Conservation (phyloP, 2,113 vertebrate genomes). For the Saccopteryx leptura region DNA sequence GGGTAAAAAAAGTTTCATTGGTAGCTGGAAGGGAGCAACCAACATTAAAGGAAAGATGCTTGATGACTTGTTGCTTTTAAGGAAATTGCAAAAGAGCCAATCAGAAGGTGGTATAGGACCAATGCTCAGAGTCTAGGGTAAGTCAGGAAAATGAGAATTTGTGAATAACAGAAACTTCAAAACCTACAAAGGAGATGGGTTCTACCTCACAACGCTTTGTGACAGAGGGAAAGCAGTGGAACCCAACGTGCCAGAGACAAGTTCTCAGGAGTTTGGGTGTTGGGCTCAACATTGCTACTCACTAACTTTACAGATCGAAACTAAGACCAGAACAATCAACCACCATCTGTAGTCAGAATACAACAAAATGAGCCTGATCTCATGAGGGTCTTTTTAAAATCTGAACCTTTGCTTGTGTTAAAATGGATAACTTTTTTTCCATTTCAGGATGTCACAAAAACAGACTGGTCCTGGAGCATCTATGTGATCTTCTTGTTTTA, state of each 20-base stretch:
- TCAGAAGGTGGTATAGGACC: not conserved
- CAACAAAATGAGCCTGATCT: not conserved
- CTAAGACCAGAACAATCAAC: not conserved
- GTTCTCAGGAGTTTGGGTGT: not conserved
- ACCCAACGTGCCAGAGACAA: too few species aligned
- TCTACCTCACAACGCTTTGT: not conserved
- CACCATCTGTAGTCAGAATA: not conserved
- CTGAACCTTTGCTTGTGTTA: not conserved
- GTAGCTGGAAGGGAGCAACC: not conserved
- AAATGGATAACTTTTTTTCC: not conserved
- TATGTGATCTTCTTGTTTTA: not conserved
- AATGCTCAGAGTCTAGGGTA: not conserved
- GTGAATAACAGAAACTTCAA: not conserved
- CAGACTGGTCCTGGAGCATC: not conserved
- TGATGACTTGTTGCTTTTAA: not conserved
- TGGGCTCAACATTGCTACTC: not conserved
- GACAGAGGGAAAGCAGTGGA: not conserved
- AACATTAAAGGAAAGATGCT: not conserved
- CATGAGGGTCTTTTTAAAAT: not conserved
- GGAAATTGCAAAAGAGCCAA: not conserved
- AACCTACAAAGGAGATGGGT: not conserved
- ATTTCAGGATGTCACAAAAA: not conserved
- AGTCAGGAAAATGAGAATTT: not conserved
- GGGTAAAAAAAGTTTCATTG: not conserved
- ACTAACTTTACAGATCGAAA: not conserved